Evolutionary conservation across 2,888 invertebrate genomes (phyloP).

Genomic region (Platycheirus albimanus): DNA sequence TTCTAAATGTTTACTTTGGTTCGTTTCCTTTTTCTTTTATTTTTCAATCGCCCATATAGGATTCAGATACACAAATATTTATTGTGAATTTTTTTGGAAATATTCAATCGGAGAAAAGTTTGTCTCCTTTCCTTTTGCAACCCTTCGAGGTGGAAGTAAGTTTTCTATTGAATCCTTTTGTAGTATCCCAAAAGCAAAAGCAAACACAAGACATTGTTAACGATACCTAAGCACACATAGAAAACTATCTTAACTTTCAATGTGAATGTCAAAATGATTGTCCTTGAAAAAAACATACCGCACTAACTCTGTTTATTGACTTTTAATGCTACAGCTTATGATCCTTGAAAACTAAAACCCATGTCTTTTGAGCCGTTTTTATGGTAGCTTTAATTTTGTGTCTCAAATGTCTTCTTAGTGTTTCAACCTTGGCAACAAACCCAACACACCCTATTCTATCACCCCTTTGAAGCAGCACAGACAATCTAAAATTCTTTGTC

Average conservation of each 20-base stretch:
- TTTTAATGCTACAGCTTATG: too few species aligned
- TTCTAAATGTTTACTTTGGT: constrained; percentile 53
- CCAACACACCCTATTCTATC: background rate
- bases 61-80: constrained; percentile 15
- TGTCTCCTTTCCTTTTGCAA: background rate
- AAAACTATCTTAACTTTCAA: background rate
- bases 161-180: background rate
- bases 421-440: background rate
- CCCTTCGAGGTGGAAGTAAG: constrained; percentile 18
- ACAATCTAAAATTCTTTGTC: constrained; percentile 6
- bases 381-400: too few species aligned
- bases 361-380: too few species aligned
- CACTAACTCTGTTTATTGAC: too few species aligned
- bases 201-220: background rate
- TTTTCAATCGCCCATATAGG: constrained; percentile 7
- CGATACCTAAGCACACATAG: constrained; percentile 8
- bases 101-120: constrained; percentile 15
- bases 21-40: constrained; percentile 7
- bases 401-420: background rate
- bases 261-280: too few species aligned
- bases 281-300: too few species aligned
- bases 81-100: constrained; percentile 25
- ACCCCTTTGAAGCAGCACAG: too few species aligned
- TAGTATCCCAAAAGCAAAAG: background rate
- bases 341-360: too few species aligned